Evolutionary conservation across 2,797 vertebrate genomes (phyloP).

Genomic region (Cichlasoma orientale): DNA sequence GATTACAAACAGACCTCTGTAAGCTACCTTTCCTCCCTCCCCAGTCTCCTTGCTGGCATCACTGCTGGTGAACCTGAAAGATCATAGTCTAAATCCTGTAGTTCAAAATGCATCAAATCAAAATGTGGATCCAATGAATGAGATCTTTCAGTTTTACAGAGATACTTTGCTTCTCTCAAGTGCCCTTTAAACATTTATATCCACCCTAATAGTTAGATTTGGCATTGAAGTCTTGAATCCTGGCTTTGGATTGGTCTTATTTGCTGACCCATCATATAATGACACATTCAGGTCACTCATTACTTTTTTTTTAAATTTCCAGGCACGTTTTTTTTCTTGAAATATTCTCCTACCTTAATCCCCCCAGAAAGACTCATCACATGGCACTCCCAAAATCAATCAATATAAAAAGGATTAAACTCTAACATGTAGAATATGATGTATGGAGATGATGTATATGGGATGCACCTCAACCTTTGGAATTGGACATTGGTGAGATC

Average conservation of each 20-base stretch:
- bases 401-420: neutral
- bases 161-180: neutral
- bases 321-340: neutral
- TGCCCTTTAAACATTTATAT: neutral
- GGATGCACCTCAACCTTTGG: neutral
- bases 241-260: neutral
- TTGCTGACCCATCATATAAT: neutral
- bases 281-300: neutral
- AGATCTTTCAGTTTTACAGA: neutral
- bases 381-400: neutral
- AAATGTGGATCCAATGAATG: neutral
- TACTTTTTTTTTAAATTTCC: constrained; percentile 1
- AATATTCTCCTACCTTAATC: neutral
- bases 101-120: neutral
- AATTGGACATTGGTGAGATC: neutral
- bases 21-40: neutral
- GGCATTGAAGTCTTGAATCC: neutral
- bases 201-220: neutral
- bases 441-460: neutral
- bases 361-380: neutral
- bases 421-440: neutral
- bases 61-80: neutral
- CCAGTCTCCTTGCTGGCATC: neutral
- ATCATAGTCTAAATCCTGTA: neutral
- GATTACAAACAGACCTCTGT: neutral